Percentiles rank a stretch among this genome's conserved stretches.
Evolutionary conservation across 1,140 invertebrate genomes (phyloP).

Genomic region (Nasonia giraulti): DNA sequence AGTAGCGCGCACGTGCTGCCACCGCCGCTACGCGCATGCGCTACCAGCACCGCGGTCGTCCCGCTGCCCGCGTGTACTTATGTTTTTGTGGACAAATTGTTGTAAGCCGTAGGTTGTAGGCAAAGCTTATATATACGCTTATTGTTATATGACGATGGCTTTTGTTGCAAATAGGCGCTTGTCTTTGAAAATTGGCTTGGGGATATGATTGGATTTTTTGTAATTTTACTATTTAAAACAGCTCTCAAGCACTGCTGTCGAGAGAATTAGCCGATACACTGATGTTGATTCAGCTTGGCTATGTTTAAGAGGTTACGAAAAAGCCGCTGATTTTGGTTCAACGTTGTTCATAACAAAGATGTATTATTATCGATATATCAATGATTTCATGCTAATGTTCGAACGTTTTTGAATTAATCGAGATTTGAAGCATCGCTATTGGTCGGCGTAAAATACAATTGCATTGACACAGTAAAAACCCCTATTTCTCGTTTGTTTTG

Average conservation of each 20-base stretch:
- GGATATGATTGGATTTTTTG: background rate
- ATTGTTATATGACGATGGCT: too few relatives aligned
- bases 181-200: too few relatives aligned
- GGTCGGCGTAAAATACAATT: too few relatives aligned
- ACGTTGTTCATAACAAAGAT: background rate
- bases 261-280: background rate
- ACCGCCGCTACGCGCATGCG: background rate
- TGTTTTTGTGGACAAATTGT: background rate
- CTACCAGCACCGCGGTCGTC: too few relatives aligned
- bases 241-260: background rate
- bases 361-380: too few relatives aligned
- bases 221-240: background rate
- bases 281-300: background rate
- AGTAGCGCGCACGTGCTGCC: constrained; percentile 18
- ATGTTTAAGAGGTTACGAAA: background rate
- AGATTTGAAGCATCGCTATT: too few relatives aligned
- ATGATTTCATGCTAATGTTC: too few relatives aligned
- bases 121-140: too few relatives aligned
- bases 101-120: background rate
- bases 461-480: too few relatives aligned
- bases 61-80: background rate
- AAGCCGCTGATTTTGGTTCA: background rate
- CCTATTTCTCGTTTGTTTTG: too few relatives aligned
- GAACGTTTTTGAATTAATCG: too few relatives aligned
- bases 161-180: too few relatives aligned